Conservation (phyloP, 2,113 vertebrate species). For the Pachyramphus minor region DNA sequence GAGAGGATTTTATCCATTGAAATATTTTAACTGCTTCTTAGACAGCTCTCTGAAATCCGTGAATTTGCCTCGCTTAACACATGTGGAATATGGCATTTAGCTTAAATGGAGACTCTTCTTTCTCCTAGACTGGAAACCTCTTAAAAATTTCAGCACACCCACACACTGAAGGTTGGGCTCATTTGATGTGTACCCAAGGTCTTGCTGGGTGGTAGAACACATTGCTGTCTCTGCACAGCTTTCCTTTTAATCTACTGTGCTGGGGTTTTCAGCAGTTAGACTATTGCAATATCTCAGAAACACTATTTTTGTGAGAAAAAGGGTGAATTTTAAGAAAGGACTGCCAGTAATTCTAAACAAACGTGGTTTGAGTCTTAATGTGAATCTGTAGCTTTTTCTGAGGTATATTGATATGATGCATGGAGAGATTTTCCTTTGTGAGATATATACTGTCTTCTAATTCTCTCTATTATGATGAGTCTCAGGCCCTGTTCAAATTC, state of each 20-base stretch:
- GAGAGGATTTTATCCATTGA: not conserved
- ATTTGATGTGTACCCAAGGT: not conserved
- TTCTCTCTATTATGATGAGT: not conserved
- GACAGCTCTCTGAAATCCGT: not conserved
- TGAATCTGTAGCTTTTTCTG: not conserved
- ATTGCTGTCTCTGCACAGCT: not conserved
- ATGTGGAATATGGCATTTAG: not conserved
- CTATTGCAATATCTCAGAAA: not conserved
- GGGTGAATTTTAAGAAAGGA: not conserved
- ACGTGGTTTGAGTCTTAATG: not conserved
- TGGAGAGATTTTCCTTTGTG: not conserved
- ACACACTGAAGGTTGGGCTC: not conserved
- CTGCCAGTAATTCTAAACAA: conserved; percentile 26
- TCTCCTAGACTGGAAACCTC: not conserved
- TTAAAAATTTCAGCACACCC: conserved; percentile 1
- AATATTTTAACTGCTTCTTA: not conserved
- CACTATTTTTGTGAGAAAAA: not conserved
- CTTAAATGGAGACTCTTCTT: not conserved
- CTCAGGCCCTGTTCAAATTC: conserved; percentile 30
- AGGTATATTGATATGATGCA: not conserved
- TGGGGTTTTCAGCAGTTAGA: not conserved
- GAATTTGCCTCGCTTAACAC: not conserved
- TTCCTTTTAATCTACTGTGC: not conserved
- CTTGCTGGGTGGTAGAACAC: not conserved
- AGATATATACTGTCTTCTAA: not conserved